Conservation (phyloP, 2,797 vertebrate species). For the Heteromormyrus szaboi region DNA sequence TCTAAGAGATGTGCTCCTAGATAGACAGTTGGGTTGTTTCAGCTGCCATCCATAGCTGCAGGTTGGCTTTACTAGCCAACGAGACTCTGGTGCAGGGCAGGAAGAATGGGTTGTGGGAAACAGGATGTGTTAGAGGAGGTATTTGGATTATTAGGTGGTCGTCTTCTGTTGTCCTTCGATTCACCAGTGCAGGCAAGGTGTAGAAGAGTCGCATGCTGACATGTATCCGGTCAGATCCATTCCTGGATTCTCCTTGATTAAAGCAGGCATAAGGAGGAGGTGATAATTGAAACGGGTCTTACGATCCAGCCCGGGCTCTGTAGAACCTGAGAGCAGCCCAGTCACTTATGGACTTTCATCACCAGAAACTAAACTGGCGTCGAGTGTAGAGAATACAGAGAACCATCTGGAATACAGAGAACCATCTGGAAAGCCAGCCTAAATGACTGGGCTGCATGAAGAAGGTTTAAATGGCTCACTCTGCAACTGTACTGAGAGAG, state of each 20-base stretch:
- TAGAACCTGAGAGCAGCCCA: conserved; percentile 10
- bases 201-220: conserved; percentile 49
- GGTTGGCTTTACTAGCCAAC: conserved; percentile 30
- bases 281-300: background rate
- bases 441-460: background rate
- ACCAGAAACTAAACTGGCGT: background rate
- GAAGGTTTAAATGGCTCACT: background rate
- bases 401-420: background rate
- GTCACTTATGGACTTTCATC: background rate
- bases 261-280: conserved; percentile 46
- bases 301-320: background rate
- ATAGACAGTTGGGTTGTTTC: background rate
- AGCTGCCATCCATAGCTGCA: conserved; percentile 43
- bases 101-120: background rate
- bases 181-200: conserved; percentile 18
- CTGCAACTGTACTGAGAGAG: background rate
- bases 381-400: background rate
- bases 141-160: background rate
- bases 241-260: conserved; percentile 35
- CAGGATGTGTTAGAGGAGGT: background rate
- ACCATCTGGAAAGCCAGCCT: background rate
- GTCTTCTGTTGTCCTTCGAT: background rate
- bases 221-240: conserved; percentile 45
- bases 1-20: background rate
- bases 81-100: conserved; percentile 18